Evolutionary conservation across 2,113 vertebrate genomes (phyloP).

Genomic region (Motacilla tschutschensis): DNA sequence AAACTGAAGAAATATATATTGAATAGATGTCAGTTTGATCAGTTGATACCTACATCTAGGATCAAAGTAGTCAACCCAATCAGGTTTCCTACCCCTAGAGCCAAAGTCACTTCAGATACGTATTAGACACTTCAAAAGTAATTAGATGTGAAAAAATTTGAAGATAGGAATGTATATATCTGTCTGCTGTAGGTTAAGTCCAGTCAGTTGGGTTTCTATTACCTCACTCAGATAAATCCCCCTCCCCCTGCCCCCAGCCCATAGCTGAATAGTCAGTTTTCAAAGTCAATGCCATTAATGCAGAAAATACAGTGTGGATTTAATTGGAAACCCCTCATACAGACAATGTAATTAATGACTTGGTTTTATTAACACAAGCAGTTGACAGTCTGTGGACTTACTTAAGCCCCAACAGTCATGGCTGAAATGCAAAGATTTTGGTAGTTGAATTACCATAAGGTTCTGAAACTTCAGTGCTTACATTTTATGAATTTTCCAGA

Average conservation of each 20-base stretch:
- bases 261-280: neutral
- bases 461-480: neutral
- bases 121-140: neutral
- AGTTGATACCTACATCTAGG: neutral
- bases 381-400: neutral
- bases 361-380: neutral
- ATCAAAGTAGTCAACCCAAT: neutral
- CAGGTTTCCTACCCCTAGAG: neutral
- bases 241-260: accelerated
- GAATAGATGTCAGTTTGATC: neutral
- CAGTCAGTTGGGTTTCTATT: neutral
- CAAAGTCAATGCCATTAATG: neutral
- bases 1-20: neutral
- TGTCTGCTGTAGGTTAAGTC: neutral
- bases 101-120: neutral
- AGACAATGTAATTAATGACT: neutral
- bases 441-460: neutral
- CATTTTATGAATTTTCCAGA: neutral
- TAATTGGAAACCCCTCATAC: neutral
- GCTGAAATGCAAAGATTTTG: neutral
- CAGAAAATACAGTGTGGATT: neutral
- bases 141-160: neutral
- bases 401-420: neutral
- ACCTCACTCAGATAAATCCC: neutral
- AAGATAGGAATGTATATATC: neutral